Evolutionary conservation across 2,797 vertebrate genomes (phyloP).

Genomic region (Holocentrus rufus): DNA sequence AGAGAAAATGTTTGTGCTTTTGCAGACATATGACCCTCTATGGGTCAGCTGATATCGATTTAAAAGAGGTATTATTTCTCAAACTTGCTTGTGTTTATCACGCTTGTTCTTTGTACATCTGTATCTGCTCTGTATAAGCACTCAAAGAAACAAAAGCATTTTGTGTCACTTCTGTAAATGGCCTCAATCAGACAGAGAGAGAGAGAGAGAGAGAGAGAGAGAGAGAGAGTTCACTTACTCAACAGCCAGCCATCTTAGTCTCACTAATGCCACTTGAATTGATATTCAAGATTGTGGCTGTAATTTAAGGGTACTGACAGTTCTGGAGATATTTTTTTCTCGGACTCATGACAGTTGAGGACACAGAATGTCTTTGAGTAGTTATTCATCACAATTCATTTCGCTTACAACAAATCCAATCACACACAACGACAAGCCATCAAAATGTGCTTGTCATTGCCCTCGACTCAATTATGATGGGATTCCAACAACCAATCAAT

Average conservation of each 20-base stretch:
- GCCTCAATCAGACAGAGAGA: slow-evolving; percentile 31
- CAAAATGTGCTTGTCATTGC: not conserved
- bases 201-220: slow-evolving; percentile 28
- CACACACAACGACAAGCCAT: not conserved
- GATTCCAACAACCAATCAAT: not conserved
- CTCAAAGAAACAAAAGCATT: slow-evolving; percentile 38
- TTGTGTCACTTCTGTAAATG: slow-evolving; percentile 14
- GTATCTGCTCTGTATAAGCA: slow-evolving; percentile 19
- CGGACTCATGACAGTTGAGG: slow-evolving; percentile 6
- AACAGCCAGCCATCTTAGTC: not conserved
- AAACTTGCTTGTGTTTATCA: slow-evolving; percentile 8
- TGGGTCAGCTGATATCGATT: slow-evolving; percentile 24
- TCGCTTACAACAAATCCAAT: not conserved
- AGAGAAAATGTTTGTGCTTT: slow-evolving; percentile 1
- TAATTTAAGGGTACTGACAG: slow-evolving; percentile 18
- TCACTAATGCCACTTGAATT: slow-evolving; percentile 18
- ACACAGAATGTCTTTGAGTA: slow-evolving; percentile 2
- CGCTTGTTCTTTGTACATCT: not conserved
- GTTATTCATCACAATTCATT: slow-evolving; percentile 7
- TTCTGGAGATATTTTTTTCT: slow-evolving; percentile 8
- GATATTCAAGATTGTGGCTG: slow-evolving; percentile 23
- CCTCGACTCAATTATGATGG: not conserved
- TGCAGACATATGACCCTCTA: not conserved
- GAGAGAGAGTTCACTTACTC: slow-evolving; percentile 18
- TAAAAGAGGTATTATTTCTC: not conserved